Conservation (phyloP, 2,113 vertebrate genomes). For the Strigops habroptila region DNA sequence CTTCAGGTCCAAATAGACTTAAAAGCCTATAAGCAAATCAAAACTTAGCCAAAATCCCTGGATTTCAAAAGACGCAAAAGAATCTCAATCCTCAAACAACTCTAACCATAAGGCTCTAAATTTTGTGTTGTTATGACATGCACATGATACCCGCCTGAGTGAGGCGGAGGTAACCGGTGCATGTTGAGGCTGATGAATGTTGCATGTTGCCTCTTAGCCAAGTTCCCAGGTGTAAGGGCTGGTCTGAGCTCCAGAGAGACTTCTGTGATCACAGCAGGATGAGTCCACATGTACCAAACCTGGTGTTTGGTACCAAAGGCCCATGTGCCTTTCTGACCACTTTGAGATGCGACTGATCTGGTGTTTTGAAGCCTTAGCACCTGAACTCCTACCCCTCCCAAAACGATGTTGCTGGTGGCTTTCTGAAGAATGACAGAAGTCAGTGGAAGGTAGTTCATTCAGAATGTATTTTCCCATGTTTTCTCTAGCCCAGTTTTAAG, state of each 20-base stretch:
- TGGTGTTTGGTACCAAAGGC: too few relatives aligned
- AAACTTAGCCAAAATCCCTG: not conserved
- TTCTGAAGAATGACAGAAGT: not conserved
- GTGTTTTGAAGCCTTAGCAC: not conserved
- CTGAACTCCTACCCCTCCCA: not conserved
- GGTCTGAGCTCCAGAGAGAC: accelerated
- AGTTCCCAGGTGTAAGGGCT: not conserved
- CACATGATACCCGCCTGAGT: accelerated
- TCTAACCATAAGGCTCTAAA: not conserved
- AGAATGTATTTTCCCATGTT: not conserved
- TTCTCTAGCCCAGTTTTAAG: not conserved
- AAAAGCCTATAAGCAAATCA: not conserved
- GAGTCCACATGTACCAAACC: not conserved
- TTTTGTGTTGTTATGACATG: accelerated
- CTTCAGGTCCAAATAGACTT: not conserved
- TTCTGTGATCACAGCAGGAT: accelerated
- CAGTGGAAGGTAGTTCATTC: not conserved
- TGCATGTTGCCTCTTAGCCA: not conserved
- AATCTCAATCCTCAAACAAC: not conserved
- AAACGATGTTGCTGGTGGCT: not conserved
- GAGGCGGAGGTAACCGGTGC: accelerated
- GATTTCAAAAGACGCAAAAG: not conserved
- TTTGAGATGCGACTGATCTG: not conserved
- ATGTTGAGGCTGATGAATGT: accelerated
- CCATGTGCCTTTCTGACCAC: not conserved